Percentiles rank a stretch among this genome's conserved stretches.
Evolutionary conservation across 2,113 vertebrate species (phyloP).

Genomic region (Mormyrus lacerda): DNA sequence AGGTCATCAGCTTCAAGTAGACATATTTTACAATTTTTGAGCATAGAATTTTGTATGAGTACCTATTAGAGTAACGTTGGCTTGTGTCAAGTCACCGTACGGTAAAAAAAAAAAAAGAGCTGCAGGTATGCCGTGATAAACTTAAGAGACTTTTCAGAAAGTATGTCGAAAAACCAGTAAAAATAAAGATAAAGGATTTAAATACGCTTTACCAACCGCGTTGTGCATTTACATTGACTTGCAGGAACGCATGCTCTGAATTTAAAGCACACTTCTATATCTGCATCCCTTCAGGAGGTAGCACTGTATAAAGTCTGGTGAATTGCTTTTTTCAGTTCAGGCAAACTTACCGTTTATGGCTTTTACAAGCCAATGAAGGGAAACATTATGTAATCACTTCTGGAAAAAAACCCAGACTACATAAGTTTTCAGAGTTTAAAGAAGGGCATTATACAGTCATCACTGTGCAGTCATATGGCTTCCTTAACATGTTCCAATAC

Average conservation of each 20-base stretch:
- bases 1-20: neutral
- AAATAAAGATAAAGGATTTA: neutral
- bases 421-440: neutral
- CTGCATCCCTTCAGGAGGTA: neutral
- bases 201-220: neutral
- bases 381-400: conserved; percentile 8
- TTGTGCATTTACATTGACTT: neutral
- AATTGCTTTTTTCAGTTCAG: neutral
- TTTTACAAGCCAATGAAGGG: neutral
- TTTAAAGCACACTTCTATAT: neutral
- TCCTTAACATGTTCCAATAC: neutral
- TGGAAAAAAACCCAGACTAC: neutral
- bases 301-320: neutral
- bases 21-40: neutral
- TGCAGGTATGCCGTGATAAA: neutral
- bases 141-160: neutral
- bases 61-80: neutral
- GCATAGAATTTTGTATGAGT: neutral
- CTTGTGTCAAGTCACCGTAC: neutral
- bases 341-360: neutral
- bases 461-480: neutral
- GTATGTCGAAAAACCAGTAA: neutral
- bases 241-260: neutral
- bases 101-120: neutral
- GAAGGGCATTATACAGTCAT: neutral